Percentiles rank a stretch among this genome's conserved stretches.
phyloP scores from a whole-genome alignment of 2,888 invertebrate species.

The Syrista parreyssii region DNA sequence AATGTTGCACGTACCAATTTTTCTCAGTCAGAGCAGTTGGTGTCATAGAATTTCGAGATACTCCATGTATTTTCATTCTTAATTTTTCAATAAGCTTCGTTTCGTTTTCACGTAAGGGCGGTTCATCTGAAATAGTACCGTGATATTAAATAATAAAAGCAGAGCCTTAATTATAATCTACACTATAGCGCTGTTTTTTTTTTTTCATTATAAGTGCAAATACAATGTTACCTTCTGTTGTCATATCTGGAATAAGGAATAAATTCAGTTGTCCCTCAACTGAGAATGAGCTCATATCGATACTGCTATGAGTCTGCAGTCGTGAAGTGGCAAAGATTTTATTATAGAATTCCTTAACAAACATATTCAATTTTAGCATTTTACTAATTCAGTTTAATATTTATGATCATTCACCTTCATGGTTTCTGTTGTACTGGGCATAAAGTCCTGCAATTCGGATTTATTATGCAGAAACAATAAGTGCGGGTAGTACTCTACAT shows the following conservation, averaged over 20 bases:
- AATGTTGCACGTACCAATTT: constrained; percentile 72
- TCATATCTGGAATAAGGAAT: constrained; percentile 75
- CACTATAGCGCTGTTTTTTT: neutral
- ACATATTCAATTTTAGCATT: constrained; percentile 27
- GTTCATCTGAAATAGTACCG: constrained; percentile 41
- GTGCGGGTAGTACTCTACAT: constrained; percentile 85
- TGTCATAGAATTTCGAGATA: constrained; percentile 77
- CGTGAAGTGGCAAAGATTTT: constrained; percentile 74
- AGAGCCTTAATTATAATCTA: neutral
- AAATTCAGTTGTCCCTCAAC: constrained; percentile 76
- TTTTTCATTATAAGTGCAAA: neutral
- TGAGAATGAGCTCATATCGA: constrained; percentile 72
- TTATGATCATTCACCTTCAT: constrained; percentile 69
- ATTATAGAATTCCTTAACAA: constrained; percentile 66
- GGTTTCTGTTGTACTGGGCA: constrained; percentile 70
- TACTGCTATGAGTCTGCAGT: constrained; percentile 75
- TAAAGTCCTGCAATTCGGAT: constrained; percentile 80
- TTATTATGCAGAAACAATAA: constrained; percentile 86
- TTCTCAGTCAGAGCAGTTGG: constrained; percentile 81
- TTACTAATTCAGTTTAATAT: constrained; percentile 40
- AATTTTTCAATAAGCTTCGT: constrained; percentile 74
- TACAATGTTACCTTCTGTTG: constrained; percentile 60
- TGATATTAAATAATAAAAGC: neutral
- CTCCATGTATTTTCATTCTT: constrained; percentile 77
- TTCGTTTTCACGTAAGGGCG: constrained; percentile 46